Conservation (phyloP, 2,888 invertebrate genomes). For the Thera britannica region DNA sequence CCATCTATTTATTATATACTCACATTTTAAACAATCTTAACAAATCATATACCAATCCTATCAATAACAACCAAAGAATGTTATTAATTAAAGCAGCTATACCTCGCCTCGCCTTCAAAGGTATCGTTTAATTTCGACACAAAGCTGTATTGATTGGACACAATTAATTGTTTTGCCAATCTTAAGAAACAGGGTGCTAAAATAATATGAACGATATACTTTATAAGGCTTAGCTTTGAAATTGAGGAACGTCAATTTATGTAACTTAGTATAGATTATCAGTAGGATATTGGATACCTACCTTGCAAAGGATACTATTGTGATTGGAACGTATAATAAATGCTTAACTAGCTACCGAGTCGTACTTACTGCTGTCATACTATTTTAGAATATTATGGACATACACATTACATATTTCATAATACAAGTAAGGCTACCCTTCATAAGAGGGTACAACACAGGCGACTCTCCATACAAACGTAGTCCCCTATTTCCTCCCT, state of each 20-base stretch:
- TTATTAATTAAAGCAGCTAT: conserved; percentile 23
- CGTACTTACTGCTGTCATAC: too few species aligned
- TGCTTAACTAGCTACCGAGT: too few species aligned
- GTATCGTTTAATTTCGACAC: conserved; percentile 37
- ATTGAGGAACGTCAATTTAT: background rate
- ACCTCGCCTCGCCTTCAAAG: conserved; percentile 15
- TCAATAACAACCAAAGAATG: conserved; percentile 14
- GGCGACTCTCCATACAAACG: background rate
- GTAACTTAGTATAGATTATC: conserved; percentile 1
- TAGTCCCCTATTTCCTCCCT: too few species aligned
- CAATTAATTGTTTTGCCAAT: conserved; percentile 31
- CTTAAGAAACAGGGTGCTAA: conserved; percentile 26
- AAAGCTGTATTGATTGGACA: conserved; percentile 30
- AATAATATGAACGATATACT: conserved; percentile 14
- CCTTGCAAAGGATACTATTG: too few species aligned
- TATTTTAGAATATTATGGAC: too few species aligned
- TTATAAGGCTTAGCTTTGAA: conserved; percentile 10
- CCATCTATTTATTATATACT: background rate
- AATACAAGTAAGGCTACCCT: too few species aligned
- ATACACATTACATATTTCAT: too few species aligned
- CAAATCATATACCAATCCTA: conserved; percentile 12
- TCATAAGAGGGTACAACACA: too few species aligned
- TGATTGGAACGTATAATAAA: too few species aligned
- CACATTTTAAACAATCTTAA: conserved; percentile 1
- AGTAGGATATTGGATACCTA: too few species aligned